Percentiles rank a stretch among this genome's conserved stretches.
Evolutionary conservation across 2,113 vertebrate species (phyloP).

Genomic region (Excalfactoria chinensis): DNA sequence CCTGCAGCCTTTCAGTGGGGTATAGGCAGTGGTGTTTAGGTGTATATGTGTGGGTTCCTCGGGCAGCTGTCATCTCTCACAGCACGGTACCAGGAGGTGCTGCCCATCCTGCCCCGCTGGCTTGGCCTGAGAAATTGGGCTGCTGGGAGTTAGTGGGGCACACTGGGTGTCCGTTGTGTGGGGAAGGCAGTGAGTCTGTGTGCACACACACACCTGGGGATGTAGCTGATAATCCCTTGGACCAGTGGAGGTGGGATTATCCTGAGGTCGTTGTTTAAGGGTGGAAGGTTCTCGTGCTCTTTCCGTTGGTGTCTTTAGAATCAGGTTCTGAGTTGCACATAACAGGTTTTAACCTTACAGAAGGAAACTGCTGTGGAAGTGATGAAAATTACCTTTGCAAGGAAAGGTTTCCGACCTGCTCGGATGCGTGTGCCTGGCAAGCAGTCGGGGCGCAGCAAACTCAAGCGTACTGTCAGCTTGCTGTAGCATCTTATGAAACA

Average conservation of each 20-base stretch:
- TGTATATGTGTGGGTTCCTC: background rate
- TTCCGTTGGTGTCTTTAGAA: fast-evolving
- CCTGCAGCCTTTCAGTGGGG: background rate
- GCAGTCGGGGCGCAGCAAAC: fast-evolving
- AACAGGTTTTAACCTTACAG: background rate
- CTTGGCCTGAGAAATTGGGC: background rate
- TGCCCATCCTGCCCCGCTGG: background rate
- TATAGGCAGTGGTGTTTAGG: background rate
- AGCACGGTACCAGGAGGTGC: background rate
- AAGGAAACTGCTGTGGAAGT: background rate
- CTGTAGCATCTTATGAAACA: background rate
- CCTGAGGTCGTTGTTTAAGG: background rate
- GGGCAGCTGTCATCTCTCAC: background rate
- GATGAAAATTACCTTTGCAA: background rate
- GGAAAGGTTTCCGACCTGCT: fast-evolving
- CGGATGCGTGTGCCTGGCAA: fast-evolving
- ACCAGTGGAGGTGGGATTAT: background rate
- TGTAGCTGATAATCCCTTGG: background rate
- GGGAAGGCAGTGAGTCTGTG: background rate
- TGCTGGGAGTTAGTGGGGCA: background rate
- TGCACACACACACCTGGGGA: background rate
- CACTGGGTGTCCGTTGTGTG: background rate
- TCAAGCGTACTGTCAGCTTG: background rate
- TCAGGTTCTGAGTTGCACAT: background rate
- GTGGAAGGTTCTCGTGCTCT: background rate